Base-by-base conservation (phyloP, 2,797 vertebrate genomes). In the Zalophus californianus region DNA sequence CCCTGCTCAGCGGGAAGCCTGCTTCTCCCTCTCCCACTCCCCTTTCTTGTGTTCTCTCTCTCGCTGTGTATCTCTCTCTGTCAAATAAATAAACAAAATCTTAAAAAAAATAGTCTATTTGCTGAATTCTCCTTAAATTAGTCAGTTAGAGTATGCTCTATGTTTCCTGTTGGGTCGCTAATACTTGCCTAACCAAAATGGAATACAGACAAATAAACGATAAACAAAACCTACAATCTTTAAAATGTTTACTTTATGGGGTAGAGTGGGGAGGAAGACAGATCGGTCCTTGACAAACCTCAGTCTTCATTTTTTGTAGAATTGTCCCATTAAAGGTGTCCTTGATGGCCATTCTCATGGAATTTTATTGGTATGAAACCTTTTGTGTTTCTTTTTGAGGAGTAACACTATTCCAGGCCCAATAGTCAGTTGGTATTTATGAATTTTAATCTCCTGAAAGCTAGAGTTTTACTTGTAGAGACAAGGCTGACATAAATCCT, bases 361-460 rank as follows among this genome's bases (percentile, higher is more conserved):
- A 79, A 60, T 77, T 54, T 54, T 91, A 62, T 52, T 82, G 2
- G 11, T 62, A 83, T 0, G 35, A 35, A 38, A 11, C 3, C 3
- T 32, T 80, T 86, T 86, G 4, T 12, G 18, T 44, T 23, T 73
- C 13, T 44, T 85, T 86, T 91, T 66, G 5, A 83, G 32, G 60
- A 66, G 20, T 38, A 77, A 29, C n/a, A 56, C 56, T 79, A 29
- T 89, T 89, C 32, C 25, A 86, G 52, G 44, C 20, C 56, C 18
- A 87, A 54, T 2, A 80, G 27, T n/a, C 70, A 50, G 13, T 23
- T 44, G 29, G 21, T 58, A 75, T 77, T 96, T 73, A 73, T 25
- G 48, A 77, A 88, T 90, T 64, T 91, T 97, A 83, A 54, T 88
- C 95, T 87, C 91, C 90, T 35, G 50, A 90, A 96, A 93, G 72